Conservation (phyloP, 2,888 invertebrate species). For the Trissoscelio sp. region DNA sequence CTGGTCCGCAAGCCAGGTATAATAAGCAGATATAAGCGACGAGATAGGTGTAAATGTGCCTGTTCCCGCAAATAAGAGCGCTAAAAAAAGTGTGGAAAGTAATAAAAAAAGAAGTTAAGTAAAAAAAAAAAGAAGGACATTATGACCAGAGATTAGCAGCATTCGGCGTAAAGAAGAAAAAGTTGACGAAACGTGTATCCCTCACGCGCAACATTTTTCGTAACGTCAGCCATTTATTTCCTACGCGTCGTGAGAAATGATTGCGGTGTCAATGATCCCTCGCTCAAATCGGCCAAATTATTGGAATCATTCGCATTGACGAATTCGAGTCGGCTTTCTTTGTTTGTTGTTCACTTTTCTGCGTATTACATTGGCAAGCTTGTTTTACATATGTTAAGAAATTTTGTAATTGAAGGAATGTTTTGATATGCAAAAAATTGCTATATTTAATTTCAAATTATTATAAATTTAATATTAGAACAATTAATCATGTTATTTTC, state of each 20-base stretch:
- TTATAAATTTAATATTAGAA: no score
- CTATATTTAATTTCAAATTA: no score
- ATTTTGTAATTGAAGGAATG: no score
- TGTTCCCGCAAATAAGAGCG: constrained; percentile 68
- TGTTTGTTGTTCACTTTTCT: constrained; percentile 3
- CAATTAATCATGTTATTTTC: no score
- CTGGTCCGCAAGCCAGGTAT: constrained; percentile 77
- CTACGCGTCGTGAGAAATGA: constrained; percentile 60
- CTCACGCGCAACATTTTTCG: constrained; percentile 55
- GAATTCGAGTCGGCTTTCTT: constrained; percentile 35
- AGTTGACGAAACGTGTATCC: constrained; percentile 28
- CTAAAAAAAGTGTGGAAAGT: constrained; percentile 46
- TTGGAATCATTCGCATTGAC: constrained; percentile 52
- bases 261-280: constrained; percentile 67
- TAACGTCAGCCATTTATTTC: constrained; percentile 58
- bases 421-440: no score
- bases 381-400: background rate
- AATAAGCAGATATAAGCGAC: constrained; percentile 68
- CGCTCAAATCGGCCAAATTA: constrained; percentile 49
- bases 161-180: constrained; percentile 34
- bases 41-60: constrained; percentile 69
- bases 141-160: constrained; percentile 55
- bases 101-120: constrained; percentile 12
- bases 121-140: constrained; percentile 47
- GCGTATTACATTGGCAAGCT: constrained; percentile 5